Base-by-base conservation (phyloP, 2,888 invertebrate genomes). In the Fragum whitleyi region DNA sequence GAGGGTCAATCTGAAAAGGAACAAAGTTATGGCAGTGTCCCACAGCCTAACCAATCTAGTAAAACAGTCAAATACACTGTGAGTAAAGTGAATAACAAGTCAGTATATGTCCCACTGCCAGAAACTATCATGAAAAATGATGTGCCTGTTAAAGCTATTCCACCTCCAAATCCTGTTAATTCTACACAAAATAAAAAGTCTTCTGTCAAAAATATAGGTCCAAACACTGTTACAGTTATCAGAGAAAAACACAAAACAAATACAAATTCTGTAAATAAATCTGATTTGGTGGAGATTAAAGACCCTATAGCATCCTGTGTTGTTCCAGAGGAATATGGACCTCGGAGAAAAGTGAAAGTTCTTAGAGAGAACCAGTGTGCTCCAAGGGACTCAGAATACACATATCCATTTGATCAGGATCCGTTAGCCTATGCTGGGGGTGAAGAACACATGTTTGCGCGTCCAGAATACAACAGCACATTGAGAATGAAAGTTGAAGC, bases 401-500 rank as follows among this genome's bases (percentile, higher is more conserved):
- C 84, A 26, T 90, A 84, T 70, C 91, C 91, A 19, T 91, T 91
- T 78, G 81, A 79, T 28, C 76, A 79, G 51, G 65, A 62, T 14
- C 55, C 59, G 3, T 57, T 53, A n/a, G 74, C 67, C 1, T 69
- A 77, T 28, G 84, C 80, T 23, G 79, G 70, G 7, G 88, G 86
- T 14, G 86, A 83, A 29, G 91, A 92, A 69, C 90, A 91, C 79
- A 86, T 88, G 36, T 90, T 92, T 75, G 87, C 90, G 0, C 68
- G 91, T n/a, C 92, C 92, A 5, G 92, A 92, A 73, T 92, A 90
- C 70, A 91, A 92, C 75, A 91, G 90, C 29, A 90, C 91, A 0
- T 71, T 92, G 42, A 87, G 88, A 76, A 83, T 91, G 61, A 84
- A 86, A 57, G 70, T 85, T n/a, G 91, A 91, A 73, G 83, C 92